Percentiles rank a stretch among this genome's conserved stretches.
Conservation (phyloP, 2,888 invertebrate genomes). For the Lymantria monacha region DNA sequence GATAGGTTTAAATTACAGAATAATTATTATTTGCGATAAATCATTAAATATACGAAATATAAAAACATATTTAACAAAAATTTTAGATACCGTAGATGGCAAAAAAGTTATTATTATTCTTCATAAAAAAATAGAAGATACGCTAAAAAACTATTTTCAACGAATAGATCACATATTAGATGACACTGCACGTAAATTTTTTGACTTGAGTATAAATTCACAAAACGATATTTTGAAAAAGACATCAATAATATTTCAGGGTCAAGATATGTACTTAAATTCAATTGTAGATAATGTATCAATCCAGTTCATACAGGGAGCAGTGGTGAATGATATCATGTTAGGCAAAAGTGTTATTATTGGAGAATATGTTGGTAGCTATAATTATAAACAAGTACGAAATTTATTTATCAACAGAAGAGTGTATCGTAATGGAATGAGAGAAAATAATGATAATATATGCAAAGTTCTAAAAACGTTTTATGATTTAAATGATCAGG, state of each 20-base stretch:
- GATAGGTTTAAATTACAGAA: background rate
- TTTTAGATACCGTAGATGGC: background rate
- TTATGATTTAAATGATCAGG: slow-evolving; percentile 1
- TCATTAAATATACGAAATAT: background rate
- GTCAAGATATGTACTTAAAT: slow-evolving; percentile 4
- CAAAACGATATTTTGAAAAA: slow-evolving; percentile 4
- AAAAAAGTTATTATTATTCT: slow-evolving; percentile 3
- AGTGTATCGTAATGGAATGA: background rate
- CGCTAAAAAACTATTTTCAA: slow-evolving; percentile 5
- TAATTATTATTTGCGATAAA: slow-evolving; percentile 4
- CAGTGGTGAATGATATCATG: slow-evolving; percentile 8
- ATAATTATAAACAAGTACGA: slow-evolving; percentile 14
- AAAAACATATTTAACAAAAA: background rate
- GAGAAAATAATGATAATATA: background rate
- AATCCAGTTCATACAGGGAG: slow-evolving; percentile 8
- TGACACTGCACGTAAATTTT: slow-evolving; percentile 1
- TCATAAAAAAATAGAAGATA: background rate
- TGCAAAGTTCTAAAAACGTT: background rate
- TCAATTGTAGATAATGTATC: slow-evolving; percentile 5
- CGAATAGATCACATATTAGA: background rate
- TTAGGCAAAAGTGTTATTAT: slow-evolving; percentile 5
- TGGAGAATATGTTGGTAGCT: slow-evolving; percentile 2
- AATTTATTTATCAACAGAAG: slow-evolving; percentile 17
- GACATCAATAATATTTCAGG: slow-evolving; percentile 13
- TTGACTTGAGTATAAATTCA: slow-evolving; percentile 8